phyloP scores from a whole-genome alignment of 1,140 invertebrate species.

The Neodiprion virginianus region DNA sequence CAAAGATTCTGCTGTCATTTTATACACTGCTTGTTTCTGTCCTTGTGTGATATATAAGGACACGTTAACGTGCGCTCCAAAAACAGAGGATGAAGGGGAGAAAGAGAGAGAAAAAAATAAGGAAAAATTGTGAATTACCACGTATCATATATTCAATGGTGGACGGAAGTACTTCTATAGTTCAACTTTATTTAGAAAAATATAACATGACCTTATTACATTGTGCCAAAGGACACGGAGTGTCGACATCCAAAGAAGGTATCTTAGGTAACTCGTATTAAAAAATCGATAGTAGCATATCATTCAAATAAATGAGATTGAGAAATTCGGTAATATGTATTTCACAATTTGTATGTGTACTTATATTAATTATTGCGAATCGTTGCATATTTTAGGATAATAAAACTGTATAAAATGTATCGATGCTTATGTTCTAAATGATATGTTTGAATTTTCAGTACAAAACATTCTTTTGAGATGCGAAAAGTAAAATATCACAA shows the following conservation, averaged over 20 bases:
- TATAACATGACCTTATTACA: constrained; percentile 1
- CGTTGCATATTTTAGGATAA: background rate
- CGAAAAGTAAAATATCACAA: background rate
- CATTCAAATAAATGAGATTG: no score
- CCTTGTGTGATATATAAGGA: background rate
- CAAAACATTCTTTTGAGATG: no score
- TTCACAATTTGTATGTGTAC: no score
- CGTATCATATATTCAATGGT: background rate
- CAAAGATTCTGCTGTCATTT: background rate
- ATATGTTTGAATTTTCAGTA: no score
- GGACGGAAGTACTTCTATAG: constrained; percentile 4
- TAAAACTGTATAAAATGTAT: background rate
- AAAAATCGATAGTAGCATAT: background rate
- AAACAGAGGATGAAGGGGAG: no score
- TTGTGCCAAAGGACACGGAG: constrained; percentile 1
- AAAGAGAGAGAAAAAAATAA: background rate
- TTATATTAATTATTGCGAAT: no score
- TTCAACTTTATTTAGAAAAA: background rate
- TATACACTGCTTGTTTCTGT: background rate
- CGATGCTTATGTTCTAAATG: no score
- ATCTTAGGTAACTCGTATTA: background rate
- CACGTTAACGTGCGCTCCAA: background rate
- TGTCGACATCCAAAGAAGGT: constrained; percentile 7
- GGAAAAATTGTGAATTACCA: background rate
- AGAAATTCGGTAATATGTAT: no score